phyloP scores from a whole-genome alignment of 2,113 vertebrate genomes.

The Parus major region DNA sequence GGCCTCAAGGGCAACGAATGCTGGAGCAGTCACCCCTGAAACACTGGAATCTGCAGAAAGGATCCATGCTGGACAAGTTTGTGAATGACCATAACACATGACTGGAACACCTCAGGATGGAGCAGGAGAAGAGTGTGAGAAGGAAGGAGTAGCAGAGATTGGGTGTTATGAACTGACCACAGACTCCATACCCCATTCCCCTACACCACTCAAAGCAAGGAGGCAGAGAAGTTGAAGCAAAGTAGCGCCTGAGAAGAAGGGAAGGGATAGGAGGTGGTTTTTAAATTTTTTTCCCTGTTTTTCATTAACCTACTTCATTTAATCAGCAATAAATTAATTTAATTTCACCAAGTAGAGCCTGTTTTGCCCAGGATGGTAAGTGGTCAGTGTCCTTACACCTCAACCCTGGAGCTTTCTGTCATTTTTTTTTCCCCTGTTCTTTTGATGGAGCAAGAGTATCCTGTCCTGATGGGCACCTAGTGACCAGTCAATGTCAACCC shows the following conservation, averaged over 20 bases:
- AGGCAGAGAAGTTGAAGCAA: background rate
- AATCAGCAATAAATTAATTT: background rate
- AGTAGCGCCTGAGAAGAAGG: background rate
- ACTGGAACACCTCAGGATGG: background rate
- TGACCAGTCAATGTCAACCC: background rate
- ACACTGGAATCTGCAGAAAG: background rate
- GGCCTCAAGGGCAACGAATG: accelerated
- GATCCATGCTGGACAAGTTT: background rate
- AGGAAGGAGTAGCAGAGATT: background rate
- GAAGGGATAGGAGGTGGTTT: background rate
- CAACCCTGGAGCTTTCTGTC: background rate
- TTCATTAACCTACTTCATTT: background rate
- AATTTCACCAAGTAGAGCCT: background rate
- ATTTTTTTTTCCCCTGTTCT: background rate
- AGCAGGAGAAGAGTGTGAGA: background rate
- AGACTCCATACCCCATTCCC: background rate
- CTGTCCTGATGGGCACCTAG: background rate
- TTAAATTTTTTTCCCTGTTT: background rate
- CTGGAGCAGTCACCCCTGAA: background rate
- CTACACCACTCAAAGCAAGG: background rate
- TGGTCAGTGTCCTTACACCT: background rate
- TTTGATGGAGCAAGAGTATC: background rate
- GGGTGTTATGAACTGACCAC: background rate
- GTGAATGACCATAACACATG: background rate
- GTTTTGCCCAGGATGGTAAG: background rate